A percentile compares a stretch with the other conserved stretches of the same genome.
These are phyloP conservation scores for Alexandromys fortis DNA, from an alignment of 2,113 vertebrate species.

Conservation along the genomic window DNA sequence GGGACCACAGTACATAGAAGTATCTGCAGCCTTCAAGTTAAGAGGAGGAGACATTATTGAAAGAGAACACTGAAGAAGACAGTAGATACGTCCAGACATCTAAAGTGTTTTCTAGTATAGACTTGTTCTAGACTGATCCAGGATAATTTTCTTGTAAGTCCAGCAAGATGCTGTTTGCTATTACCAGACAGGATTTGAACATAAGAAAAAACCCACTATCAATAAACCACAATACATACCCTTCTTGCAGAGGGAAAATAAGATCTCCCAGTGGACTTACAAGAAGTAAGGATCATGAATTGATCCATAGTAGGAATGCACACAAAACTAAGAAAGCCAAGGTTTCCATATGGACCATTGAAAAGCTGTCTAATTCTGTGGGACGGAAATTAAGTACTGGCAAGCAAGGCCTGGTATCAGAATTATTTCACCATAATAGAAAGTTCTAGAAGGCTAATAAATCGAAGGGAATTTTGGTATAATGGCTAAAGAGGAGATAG, in stretches of 20 bases:
- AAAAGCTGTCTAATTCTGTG: neutral
- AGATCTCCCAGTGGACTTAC: neutral
- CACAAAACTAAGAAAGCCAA: neutral
- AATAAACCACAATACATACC: neutral
- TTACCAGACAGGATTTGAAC: neutral
- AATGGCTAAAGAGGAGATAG: neutral
- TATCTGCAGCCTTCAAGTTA: conserved; percentile 15
- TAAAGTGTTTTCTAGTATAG: neutral
- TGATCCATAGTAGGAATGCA: neutral
- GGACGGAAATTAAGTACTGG: neutral
- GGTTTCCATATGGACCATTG: neutral
- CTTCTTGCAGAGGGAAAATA: neutral
- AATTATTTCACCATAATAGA: neutral
- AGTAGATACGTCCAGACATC: neutral
- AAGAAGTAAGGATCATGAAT: neutral
- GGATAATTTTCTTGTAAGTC: neutral
- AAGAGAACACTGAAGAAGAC: neutral
- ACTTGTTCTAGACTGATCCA: neutral
- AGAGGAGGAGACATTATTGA: neutral
- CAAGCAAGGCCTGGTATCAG: neutral
- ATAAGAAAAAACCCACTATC: neutral
- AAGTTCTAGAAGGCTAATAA: neutral
- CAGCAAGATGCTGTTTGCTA: neutral
- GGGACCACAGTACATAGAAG: neutral
- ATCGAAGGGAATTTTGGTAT: neutral